These are phyloP conservation scores for Leucophenga maculata DNA, from an alignment of 2,888 invertebrate genomes.

Conservation along the genomic window DNA sequence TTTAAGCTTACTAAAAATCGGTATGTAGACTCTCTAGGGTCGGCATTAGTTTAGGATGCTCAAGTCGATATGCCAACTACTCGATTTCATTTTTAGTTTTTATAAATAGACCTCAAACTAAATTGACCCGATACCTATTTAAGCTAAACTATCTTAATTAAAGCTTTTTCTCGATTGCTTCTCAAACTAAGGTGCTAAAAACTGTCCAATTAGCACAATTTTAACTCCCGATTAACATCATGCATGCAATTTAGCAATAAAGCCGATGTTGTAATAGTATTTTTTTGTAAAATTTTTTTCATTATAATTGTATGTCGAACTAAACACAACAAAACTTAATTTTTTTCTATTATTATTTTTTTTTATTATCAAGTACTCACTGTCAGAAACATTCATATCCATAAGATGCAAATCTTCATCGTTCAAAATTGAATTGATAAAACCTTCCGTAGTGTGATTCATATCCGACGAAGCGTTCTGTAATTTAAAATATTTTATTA, in stretches of 20 bases:
- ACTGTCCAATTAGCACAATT: neutral
- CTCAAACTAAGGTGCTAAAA: too few relatives aligned
- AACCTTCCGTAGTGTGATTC: slow-evolving; percentile 86
- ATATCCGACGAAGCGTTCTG: slow-evolving; percentile 78
- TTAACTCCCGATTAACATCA: neutral
- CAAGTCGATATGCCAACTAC: too few relatives aligned
- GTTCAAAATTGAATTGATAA: slow-evolving; percentile 89
- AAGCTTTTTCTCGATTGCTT: too few relatives aligned
- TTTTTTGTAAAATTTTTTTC: slow-evolving; percentile 2
- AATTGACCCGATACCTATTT: too few relatives aligned
- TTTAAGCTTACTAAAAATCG: too few relatives aligned
- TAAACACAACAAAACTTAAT: neutral
- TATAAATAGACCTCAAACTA: too few relatives aligned
- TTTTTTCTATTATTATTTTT: neutral
- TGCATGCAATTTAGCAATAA: neutral
- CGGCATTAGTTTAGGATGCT: too few relatives aligned
- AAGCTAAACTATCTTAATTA: too few relatives aligned
- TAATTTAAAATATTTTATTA: slow-evolving; percentile 27
- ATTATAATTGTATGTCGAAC: neutral
- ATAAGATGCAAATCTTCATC: slow-evolving; percentile 92
- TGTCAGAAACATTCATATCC: slow-evolving; percentile 93
- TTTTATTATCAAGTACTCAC: slow-evolving; percentile 74
- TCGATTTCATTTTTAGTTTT: too few relatives aligned
- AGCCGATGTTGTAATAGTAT: neutral
- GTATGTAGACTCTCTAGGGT: too few relatives aligned